These are phyloP conservation scores for Tetragnatha versicolor DNA, from an alignment of 1,140 invertebrate genomes.

Conservation along the genomic window DNA sequence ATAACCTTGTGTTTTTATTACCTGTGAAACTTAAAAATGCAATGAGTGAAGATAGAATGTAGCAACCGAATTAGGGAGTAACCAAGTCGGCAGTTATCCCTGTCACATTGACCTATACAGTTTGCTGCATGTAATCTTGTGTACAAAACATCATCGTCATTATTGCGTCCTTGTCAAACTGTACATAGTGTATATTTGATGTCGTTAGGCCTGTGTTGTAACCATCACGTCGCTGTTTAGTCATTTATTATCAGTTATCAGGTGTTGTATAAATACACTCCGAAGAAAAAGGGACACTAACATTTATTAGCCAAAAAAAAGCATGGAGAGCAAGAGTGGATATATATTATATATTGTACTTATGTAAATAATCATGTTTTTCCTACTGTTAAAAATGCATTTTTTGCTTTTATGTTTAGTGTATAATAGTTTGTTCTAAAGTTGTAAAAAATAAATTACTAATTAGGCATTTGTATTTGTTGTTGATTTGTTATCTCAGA, in stretches of 20 bases:
- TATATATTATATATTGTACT: conserved; percentile 37
- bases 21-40: too few species aligned
- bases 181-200: conserved; percentile 13
- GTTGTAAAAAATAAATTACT: conserved; percentile 38
- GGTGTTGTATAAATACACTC: too few species aligned
- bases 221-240: conserved; percentile 39
- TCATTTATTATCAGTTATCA: conserved; percentile 18
- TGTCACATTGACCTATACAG: not conserved
- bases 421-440: conserved; percentile 50
- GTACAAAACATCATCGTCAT: conserved; percentile 22
- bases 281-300: conserved; percentile 1
- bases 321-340: conserved; percentile 7
- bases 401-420: conserved; percentile 52
- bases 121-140: conserved; percentile 4
- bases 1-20: too few species aligned
- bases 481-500: too few species aligned
- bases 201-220: conserved; percentile 18
- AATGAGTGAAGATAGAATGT: not conserved
- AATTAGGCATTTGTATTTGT: conserved; percentile 16
- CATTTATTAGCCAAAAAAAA: conserved; percentile 38
- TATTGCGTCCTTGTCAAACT: conserved; percentile 8
- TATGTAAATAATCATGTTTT: conserved; percentile 48
- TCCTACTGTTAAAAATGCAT: conserved; percentile 46
- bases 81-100: not conserved
- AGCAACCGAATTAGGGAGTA: not conserved